Conservation (phyloP, 2,797 vertebrate species). For the Eleutherodactylus coqui region DNA sequence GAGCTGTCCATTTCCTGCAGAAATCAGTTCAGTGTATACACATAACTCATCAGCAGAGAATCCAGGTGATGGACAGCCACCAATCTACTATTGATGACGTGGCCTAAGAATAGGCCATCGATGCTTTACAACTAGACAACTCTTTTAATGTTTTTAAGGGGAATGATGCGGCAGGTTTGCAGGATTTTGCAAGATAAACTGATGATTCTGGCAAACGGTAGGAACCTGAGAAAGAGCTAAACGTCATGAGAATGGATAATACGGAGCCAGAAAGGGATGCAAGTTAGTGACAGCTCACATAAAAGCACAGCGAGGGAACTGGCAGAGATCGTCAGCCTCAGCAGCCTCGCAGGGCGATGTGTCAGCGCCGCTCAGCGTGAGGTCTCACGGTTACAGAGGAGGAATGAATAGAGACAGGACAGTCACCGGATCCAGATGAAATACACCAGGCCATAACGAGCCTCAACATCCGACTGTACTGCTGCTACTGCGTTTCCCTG, state of each 20-base stretch:
- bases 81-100: no score
- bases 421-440: background rate
- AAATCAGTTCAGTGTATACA: no score
- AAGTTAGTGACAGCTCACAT: background rate
- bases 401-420: background rate
- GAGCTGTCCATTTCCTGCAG: no score
- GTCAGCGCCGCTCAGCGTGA: background rate
- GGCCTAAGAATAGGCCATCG: no score
- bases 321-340: background rate
- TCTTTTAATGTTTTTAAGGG: background rate
- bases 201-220: background rate
- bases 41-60: no score
- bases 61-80: no score
- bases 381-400: background rate
- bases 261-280: slow-evolving; percentile 15
- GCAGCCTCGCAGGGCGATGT: background rate
- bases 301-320: background rate
- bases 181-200: no score
- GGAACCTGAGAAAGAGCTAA: background rate
- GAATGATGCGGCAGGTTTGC: no score
- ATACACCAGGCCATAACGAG: background rate
- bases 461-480: background rate
- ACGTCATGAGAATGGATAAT: background rate
- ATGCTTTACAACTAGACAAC: no score
- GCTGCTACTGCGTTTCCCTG: no score